phyloP scores from a whole-genome alignment of 2,797 vertebrate species.

The Acipenser transmontanus region DNA sequence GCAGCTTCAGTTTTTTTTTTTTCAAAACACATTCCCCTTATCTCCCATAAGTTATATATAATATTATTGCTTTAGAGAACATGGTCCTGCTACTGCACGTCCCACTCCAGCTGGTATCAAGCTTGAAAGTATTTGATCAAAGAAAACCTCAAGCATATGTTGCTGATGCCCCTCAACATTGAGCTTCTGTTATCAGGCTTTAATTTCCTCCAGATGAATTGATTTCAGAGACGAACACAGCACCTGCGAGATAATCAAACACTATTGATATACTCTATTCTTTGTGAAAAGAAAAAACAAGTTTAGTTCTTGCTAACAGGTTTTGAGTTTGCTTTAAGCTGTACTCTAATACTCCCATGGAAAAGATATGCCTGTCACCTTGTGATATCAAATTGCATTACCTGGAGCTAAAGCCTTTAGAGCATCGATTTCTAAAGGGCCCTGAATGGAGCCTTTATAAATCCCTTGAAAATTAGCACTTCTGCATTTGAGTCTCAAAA shows the following conservation, averaged over 20 bases:
- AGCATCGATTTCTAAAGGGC: constrained; percentile 40
- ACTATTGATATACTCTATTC: no score
- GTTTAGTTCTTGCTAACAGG: background rate
- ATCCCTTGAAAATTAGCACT: constrained; percentile 27
- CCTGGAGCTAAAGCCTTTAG: constrained; percentile 35
- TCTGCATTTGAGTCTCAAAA: background rate
- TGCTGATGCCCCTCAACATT: background rate
- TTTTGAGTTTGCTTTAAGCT: background rate
- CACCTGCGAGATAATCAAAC: background rate
- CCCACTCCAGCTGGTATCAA: no score
- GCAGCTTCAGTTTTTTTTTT: no score
- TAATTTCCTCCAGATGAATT: background rate
- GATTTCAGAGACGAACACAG: background rate
- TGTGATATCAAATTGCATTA: constrained; percentile 50
- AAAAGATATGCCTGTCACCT: constrained; percentile 39
- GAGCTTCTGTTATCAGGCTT: background rate
- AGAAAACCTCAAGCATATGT: background rate
- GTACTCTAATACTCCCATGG: background rate
- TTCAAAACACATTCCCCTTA: no score
- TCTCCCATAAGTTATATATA: no score
- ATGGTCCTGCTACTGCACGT: no score
- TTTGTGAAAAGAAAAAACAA: background rate
- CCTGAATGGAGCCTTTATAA: constrained; percentile 23
- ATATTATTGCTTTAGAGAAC: no score
- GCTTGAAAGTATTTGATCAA: background rate